Percentiles rank a stretch among this genome's conserved stretches.
Conservation (phyloP, 2,797 vertebrate species). For the Salarias fasciatus region DNA sequence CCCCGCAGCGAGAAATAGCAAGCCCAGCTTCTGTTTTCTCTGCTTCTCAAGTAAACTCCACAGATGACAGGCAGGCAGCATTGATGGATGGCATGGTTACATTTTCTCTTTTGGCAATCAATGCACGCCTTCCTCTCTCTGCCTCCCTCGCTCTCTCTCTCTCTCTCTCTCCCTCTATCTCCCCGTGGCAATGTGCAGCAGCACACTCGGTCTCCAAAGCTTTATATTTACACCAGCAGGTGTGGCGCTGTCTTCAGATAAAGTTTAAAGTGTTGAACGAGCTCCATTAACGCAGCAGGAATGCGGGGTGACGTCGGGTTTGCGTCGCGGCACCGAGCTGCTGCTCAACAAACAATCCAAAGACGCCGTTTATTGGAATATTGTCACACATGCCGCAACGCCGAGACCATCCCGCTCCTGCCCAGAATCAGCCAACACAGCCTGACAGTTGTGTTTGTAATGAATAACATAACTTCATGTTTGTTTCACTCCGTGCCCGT, state of each 20-base stretch:
- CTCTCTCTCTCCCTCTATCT: constrained; percentile 1
- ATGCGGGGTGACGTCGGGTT: constrained; percentile 5
- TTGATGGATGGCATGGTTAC: constrained; percentile 64
- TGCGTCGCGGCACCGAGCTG: not conserved
- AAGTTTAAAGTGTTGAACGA: not conserved
- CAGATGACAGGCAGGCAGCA: constrained; percentile 61
- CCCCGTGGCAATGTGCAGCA: not conserved
- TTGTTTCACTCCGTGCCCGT: constrained; percentile 63
- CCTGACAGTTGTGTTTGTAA: constrained; percentile 54
- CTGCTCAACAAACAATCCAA: constrained; percentile 5
- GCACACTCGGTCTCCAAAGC: constrained; percentile 9
- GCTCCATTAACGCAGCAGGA: constrained; percentile 2
- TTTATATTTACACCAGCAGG: constrained; percentile 21
- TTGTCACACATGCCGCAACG: constrained; percentile 2
- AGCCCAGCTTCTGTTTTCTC: constrained; percentile 52
- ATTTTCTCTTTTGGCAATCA: constrained; percentile 59
- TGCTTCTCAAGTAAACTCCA: constrained; percentile 54
- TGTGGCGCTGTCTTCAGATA: constrained; percentile 13
- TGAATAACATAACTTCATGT: constrained; percentile 71
- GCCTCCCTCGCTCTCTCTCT: constrained; percentile 10
- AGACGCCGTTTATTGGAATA: not conserved
- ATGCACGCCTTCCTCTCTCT: constrained; percentile 27
- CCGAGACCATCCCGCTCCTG: constrained; percentile 32
- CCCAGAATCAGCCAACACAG: constrained; percentile 44
- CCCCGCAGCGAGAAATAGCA: constrained; percentile 50